Evolutionary conservation across 2,113 vertebrate genomes (phyloP).

Genomic region (Fregata magnificens): DNA sequence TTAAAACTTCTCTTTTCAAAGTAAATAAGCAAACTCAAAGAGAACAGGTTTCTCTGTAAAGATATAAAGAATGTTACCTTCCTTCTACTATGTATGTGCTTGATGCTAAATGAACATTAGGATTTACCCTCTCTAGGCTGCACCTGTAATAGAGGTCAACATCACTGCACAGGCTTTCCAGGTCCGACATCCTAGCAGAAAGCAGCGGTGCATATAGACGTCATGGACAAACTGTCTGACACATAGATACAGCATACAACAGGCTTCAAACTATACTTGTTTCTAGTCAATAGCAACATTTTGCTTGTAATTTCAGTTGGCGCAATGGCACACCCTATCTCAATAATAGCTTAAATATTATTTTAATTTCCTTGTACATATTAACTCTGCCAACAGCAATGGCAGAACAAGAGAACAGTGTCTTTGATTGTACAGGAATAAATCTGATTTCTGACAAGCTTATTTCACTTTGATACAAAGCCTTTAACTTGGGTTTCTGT

Average conservation of each 20-base stretch:
- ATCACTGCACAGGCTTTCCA: not conserved
- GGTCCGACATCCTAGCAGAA: conserved; percentile 1
- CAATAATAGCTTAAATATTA: not conserved
- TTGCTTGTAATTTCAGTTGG: not conserved
- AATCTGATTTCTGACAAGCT: not conserved
- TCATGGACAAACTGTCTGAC: not conserved
- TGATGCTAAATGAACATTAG: not conserved
- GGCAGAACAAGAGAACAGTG: not conserved
- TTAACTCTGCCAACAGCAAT: not conserved
- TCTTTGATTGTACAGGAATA: not conserved
- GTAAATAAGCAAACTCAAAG: not conserved
- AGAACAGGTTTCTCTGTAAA: not conserved
- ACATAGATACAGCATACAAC: not conserved
- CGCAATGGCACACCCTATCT: not conserved
- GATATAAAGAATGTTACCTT: not conserved
- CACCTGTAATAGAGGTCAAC: not conserved
- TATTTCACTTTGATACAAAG: not conserved
- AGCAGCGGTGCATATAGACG: not conserved
- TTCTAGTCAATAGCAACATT: not conserved
- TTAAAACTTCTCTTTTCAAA: not conserved
- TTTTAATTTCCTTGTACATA: not conserved
- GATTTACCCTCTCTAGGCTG: not conserved
- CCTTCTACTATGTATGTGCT: not conserved
- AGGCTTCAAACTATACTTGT: not conserved
- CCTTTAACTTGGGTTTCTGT: not conserved